These are phyloP conservation scores for Etheostoma nigrum DNA, from an alignment of 2,797 vertebrate genomes.

Conservation along the genomic window DNA sequence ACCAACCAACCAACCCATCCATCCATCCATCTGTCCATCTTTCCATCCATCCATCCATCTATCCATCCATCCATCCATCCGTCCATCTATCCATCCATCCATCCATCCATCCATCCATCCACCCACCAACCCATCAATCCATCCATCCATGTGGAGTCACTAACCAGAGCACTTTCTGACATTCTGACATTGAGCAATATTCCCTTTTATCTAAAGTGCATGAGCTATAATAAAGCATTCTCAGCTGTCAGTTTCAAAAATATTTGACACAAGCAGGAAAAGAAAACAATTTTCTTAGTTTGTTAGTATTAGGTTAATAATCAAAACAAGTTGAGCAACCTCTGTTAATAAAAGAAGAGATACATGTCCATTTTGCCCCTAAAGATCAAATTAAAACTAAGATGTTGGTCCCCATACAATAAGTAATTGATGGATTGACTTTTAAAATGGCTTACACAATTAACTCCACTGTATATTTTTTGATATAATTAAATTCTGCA, in stretches of 20 bases:
- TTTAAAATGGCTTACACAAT: not conserved
- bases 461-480: not conserved
- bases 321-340: constrained; percentile 70
- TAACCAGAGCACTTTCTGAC: too few species aligned
- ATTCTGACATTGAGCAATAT: constrained; percentile 50
- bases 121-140: not conserved
- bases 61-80: too few species aligned
- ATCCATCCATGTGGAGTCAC: not conserved
- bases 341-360: constrained; percentile 43
- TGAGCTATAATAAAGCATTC: constrained; percentile 60
- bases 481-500: constrained; percentile 21
- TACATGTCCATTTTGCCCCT: not conserved
- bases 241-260: constrained; percentile 38
- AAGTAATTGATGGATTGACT: not conserved
- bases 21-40: too few species aligned
- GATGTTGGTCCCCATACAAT: not conserved
- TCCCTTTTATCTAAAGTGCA: constrained; percentile 69
- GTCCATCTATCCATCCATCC: rapidly evolving
- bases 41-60: too few species aligned
- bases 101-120: too few species aligned
- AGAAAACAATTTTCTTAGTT: constrained; percentile 58
- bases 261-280: constrained; percentile 57
- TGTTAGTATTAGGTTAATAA: constrained; percentile 67
- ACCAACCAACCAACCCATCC: too few species aligned
- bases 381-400: not conserved